Base-by-base conservation (phyloP, 2,113 vertebrate species). In the Turnix velox region DNA sequence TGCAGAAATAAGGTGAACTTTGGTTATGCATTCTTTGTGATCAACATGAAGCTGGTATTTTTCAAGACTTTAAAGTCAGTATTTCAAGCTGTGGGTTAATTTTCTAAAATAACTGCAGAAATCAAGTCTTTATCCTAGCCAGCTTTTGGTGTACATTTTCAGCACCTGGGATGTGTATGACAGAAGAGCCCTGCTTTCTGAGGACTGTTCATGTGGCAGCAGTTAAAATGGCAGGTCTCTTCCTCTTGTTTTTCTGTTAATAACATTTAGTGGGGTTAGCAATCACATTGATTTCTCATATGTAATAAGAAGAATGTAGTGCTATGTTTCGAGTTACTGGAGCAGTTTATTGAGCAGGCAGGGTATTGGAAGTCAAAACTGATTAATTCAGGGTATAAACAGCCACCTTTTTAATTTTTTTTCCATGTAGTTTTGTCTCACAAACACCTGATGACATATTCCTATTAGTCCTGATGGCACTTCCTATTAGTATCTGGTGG, bases 231-330 rank as follows among this genome's bases (percentile, higher is more conserved):
- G 85, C 68, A 93, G 79, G 71, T 83, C 68, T 35, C 79, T 90
- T 72, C 33, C 73, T 71, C 69, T 45, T 45, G 52, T 82, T 61
- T 65, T 93, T 84, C 57, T 90, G 61, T 49, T 94, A 92, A 94
- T 78, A 84, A 57, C 28, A 43, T 92, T 94, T 72, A 59, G 52
- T 28, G 45, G 37, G 61, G 37, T 35, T 67, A 82, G 84, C 86
- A 96, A 78, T 77, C 76, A 57, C 52, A 58, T 65, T 95, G 94
- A 95, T 96, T 95, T 96, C 94, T 92, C 94, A 72, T 68, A 81
- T 78, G 93, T 59, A 93, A 84, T 90, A 81, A 87, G 73, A 39
- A 88, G 45, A 92, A 37, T 65, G 84, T 51, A 72, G 55, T 71
- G 45, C 57, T 84, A 35, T 3, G 3, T 93, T 79, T 74, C 80